Evolutionary conservation across 2,888 invertebrate genomes (phyloP), one percentile per base, ranked within the genome.

Genomic region (Heteromyza rotundicornis): DNA sequence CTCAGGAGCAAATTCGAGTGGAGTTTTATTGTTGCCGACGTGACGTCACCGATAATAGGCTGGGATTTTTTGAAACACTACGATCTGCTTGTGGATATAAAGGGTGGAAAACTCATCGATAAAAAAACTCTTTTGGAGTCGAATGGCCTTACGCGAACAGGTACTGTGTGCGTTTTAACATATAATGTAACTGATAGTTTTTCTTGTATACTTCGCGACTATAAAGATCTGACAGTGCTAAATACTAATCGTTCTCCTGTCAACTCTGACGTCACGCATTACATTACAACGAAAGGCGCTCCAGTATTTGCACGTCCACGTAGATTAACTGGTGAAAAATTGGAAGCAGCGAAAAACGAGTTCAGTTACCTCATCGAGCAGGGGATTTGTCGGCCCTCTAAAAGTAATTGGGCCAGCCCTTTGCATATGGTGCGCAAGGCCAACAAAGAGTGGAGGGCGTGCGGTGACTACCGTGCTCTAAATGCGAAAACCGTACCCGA

Each of bases 321-420:
- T 1, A 32, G 62, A 0, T 12, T 66, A 10, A 32, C 63, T 1
- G 54, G 49, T 1, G 58, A 61, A 16, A 67, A 66, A 55, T 55
- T 69, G 2, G 20, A 23, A 27, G 36, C 56, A 2, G 64, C 64
- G 1, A 63, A 63, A 60, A 35, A 49, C 1, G 61, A 70, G 36
- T 64, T 64, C 24, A 23, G 62, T 8, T 52, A 50, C 16, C 22
- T 65, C 8, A n/a, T 67, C 1, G 72, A 82, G 19, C 63, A 71
- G 20, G 84, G 82, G 0, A 80, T 84, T 10, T 80, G 80, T 32
- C 70, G 82, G 2, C 83, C 80, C 0, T 84, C 82, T 0, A 76
- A 74, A 3, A 80, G 81, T 35, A 65, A 71, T 1, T 84, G 80
- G 82, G 71, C 82, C 0, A 79, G 74, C 49, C 84, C 80, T 1